Evolutionary conservation across 2,888 invertebrate genomes (phyloP), one percentile per base, ranked within the genome.

Genomic region (Parapristionchus giblindavisi): DNA sequence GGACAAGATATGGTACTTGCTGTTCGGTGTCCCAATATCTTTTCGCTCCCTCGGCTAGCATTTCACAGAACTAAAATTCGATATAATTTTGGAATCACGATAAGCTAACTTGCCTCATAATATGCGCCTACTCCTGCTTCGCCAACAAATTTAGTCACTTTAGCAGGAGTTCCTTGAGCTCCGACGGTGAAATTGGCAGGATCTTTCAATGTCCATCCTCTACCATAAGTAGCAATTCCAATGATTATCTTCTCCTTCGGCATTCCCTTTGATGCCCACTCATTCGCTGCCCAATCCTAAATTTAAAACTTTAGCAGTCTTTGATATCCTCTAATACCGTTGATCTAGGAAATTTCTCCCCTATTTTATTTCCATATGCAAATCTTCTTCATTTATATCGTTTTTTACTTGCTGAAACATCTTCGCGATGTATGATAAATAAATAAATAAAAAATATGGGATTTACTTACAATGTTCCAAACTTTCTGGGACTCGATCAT

Each of bases 41-140:
- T 93, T 94, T 94, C 1, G 92, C 93, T 75, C 92, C 92, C 80
- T 92, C 92, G 79, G 91, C 92, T 17, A 95, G 91, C 77, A 93
- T 92, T 80, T 94, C 92, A 87, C 95, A 95, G 84, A 95, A 94
- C 92, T 93, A 84, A 60, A 61, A 1, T 6, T 14, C 43, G 24
- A n/a, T 24, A 54, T 54, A n/a, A 6, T 17, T 43, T 43, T 43
- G 8, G 17, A 43, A 17, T 14, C 17, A 65, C 34, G 43, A 36
- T 70, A n/a, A 36, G 52, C 43, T 1, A n/a, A n/a, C 11, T 40
- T 1, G 79, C 81, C 79, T 97, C 97, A 88, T 96, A 97, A 89
- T 95, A 96, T 3, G 96, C 94, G 89, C 96, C 92, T 89, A 96
- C 96, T 24, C 97, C 97, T 6, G 94, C 93, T 89, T 97, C 96